These are phyloP conservation scores for Stegodyphus dumicola DNA, from an alignment of 1,140 invertebrate species.

Conservation along the genomic window DNA sequence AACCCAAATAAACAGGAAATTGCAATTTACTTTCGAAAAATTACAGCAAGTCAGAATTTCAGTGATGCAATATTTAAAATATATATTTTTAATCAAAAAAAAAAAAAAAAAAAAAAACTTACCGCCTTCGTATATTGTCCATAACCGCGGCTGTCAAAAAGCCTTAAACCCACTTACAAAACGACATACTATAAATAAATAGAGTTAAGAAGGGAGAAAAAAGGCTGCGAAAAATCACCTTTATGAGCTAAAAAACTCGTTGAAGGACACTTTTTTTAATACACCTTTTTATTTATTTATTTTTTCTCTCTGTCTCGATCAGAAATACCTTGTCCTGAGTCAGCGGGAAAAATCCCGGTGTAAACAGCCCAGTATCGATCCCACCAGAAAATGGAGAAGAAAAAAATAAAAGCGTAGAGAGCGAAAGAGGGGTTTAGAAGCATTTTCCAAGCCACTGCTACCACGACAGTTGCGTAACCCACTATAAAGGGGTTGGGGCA, in stretches of 20 bases:
- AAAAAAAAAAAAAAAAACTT: not conserved
- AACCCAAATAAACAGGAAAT: too few species aligned
- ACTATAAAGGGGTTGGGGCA: not conserved
- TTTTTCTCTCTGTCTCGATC: constrained; percentile 5
- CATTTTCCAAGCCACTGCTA: constrained; percentile 8
- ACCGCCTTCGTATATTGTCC: constrained; percentile 11
- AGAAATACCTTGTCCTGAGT: constrained; percentile 42
- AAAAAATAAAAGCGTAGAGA: not conserved
- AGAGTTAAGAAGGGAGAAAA: not conserved
- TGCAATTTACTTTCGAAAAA: too few species aligned
- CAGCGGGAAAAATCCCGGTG: constrained; percentile 45
- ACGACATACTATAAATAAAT: constrained; percentile 28
- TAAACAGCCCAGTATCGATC: constrained; percentile 37
- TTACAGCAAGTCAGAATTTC: too few species aligned
- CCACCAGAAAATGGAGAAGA: not conserved
- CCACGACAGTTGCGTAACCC: not conserved
- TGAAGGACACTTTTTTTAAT: not conserved
- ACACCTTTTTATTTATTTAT: not conserved
- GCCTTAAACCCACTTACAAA: constrained; percentile 48
- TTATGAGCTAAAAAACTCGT: constrained; percentile 42
- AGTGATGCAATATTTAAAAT: too few species aligned
- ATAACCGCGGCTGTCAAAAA: constrained; percentile 17
- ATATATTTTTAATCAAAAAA: too few species aligned
- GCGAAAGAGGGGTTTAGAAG: not conserved
- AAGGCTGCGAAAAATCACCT: constrained; percentile 20